Evolutionary conservation across 2,888 invertebrate genomes (phyloP), one percentile per base, ranked within the genome.

Genomic region (Rhagium mordax): DNA sequence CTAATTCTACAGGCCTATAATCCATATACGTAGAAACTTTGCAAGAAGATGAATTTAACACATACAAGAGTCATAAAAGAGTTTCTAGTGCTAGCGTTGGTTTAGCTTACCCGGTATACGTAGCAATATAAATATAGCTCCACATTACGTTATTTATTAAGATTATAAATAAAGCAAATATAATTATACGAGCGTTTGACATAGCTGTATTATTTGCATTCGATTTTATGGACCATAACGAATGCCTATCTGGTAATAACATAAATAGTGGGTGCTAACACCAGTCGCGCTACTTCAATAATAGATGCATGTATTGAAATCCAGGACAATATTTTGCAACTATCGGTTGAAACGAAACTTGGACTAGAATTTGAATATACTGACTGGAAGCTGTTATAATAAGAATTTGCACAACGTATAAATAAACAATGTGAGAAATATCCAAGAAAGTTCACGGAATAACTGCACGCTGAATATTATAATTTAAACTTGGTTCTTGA

Each of bases 161-260:
- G 24, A 27, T n/a, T 55, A 55, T 55, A 55, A 27, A 55, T 55
- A 55, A 55, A 55, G 55, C 24, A 13, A 55, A 27, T 21, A 21
- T 55, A 55, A 55, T 55, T 55, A 55, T 55, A 55, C 55, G 13
- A n/a, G 55, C 27, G 7, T 55, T 13, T 55, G 27, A 55, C n/a
- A 24, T n/a, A 24, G 55, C 55, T 24, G 27, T 13, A 55, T 55
- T 55, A 55, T 55, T 55, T 55, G 55, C 55, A 24, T 55, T 55
- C 24, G 20, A 55, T 24, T 55, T 55, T 55, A 55, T 55, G 55
- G 15, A 24, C 55, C 27, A 24, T 55, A 55, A 55, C 55, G 15
- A 55, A 55, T 20, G n/a, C 55, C 55, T 55, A 21, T 55, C 27
- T 24, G 55, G 27, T 55, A 55, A 24, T 55, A 21, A 20, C 15